These are phyloP conservation scores for Rhinatrema bivittatum DNA, from an alignment of 2,797 vertebrate species.

Conservation along the genomic window DNA sequence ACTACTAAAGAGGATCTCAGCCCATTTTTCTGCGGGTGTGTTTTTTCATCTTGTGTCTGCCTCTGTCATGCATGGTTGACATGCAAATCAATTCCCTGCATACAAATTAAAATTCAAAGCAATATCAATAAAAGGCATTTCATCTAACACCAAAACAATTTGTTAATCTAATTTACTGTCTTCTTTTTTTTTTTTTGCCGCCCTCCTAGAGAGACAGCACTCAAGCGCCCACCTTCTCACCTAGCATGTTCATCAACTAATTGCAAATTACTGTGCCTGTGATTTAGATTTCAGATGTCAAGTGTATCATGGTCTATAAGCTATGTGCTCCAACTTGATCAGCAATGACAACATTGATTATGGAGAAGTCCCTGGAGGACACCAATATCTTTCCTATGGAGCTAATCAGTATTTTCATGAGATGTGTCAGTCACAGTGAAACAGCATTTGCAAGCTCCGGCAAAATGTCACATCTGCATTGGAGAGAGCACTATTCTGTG, in stretches of 20 bases:
- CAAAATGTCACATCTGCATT: slow-evolving; percentile 23
- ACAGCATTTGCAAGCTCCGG: slow-evolving; percentile 17
- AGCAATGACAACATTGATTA: slow-evolving; percentile 15
- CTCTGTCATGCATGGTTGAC: too few relatives aligned
- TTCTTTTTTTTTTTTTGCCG: slow-evolving; percentile 21
- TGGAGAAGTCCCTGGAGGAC: slow-evolving; percentile 24
- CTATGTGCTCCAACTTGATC: slow-evolving; percentile 4
- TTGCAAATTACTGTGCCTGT: slow-evolving; percentile 27
- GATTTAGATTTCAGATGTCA: slow-evolving; percentile 9
- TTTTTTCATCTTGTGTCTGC: too few relatives aligned
- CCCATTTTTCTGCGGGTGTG: too few relatives aligned
- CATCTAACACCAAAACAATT: too few relatives aligned
- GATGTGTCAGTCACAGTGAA: slow-evolving; percentile 21
- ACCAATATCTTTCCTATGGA: slow-evolving; percentile 12
- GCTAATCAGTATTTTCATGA: slow-evolving; percentile 33
- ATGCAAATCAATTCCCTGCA: too few relatives aligned
- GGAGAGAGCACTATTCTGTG: slow-evolving; percentile 15
- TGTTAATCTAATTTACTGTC: slow-evolving; percentile 33
- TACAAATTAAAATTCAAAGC: too few relatives aligned
- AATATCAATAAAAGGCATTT: too few relatives aligned
- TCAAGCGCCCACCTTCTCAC: slow-evolving; percentile 16
- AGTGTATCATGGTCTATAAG: background rate
- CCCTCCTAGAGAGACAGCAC: slow-evolving; percentile 20
- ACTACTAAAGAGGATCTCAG: too few relatives aligned
- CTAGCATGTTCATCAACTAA: slow-evolving; percentile 29